These are phyloP conservation scores for Myrmecophaga tridactyla DNA, from an alignment of 2,113 vertebrate species.

Conservation along the genomic window DNA sequence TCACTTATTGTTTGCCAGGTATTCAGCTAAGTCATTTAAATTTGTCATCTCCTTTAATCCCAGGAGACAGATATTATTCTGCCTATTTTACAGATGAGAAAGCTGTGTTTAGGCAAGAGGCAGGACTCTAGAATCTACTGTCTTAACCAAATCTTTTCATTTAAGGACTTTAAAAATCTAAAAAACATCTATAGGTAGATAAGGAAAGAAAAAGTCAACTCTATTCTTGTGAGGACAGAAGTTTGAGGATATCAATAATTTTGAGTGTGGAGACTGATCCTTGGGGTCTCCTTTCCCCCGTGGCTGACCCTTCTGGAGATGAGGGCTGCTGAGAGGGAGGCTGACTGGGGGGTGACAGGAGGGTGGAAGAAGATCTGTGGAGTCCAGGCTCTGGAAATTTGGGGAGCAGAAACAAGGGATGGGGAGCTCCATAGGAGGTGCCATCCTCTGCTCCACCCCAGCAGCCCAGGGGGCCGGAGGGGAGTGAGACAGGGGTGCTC, in stretches of 20 bases:
- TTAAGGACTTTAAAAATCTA: background rate
- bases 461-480: background rate
- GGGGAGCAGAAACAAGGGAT: rapidly evolving
- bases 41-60: background rate
- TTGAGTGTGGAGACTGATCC: background rate
- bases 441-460: background rate
- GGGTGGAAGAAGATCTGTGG: rapidly evolving
- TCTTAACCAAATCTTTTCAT: background rate
- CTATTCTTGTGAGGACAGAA: background rate
- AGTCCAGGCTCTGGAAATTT: background rate
- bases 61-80: background rate
- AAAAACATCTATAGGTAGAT: background rate
- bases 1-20: background rate
- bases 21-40: background rate
- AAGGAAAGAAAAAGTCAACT: background rate
- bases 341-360: too few species aligned
- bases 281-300: background rate
- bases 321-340: background rate
- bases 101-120: background rate
- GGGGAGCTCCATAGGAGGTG: background rate
- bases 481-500: background rate
- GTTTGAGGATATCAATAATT: background rate
- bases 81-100: background rate
- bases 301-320: background rate
- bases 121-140: background rate